Percentiles rank a stretch among this genome's conserved stretches.
Conservation (phyloP, 2,113 vertebrate species). For the Sylvicapra grimmia region DNA sequence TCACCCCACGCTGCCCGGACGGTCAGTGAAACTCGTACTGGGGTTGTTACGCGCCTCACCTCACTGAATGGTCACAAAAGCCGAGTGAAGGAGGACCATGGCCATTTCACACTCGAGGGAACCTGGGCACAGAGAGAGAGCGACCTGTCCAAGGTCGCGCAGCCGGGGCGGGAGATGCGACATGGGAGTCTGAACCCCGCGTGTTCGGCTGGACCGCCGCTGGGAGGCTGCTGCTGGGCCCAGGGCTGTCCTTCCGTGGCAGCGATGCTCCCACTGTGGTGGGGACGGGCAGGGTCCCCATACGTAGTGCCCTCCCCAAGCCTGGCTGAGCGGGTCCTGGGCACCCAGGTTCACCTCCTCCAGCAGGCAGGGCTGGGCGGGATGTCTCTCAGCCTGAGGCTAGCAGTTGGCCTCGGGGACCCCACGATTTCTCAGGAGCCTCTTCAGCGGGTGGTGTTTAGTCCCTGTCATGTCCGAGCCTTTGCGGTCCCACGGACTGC, state of each 20-base stretch:
- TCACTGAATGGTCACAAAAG: not conserved
- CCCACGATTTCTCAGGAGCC: accelerated
- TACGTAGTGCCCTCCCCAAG: accelerated
- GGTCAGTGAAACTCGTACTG: accelerated
- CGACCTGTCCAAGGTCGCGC: accelerated
- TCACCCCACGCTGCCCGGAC: accelerated
- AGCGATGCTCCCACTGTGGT: accelerated
- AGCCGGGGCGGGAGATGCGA: accelerated
- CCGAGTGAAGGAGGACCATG: accelerated
- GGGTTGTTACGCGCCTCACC: no score
- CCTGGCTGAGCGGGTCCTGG: not conserved
- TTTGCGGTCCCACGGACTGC: not conserved
- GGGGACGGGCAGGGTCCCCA: not conserved
- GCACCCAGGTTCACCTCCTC: not conserved
- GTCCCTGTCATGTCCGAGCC: not conserved
- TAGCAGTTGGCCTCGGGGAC: accelerated
- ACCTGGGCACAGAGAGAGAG: not conserved
- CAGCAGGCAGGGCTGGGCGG: accelerated
- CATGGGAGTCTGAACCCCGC: accelerated
- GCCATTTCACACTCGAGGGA: not conserved
- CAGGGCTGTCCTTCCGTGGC: accelerated
- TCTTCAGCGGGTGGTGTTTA: not conserved
- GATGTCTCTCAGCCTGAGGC: not conserved
- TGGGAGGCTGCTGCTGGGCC: not conserved
- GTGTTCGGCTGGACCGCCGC: accelerated